phyloP scores from a whole-genome alignment of 1,140 invertebrate species.

The Paraescarpia echinospica region DNA sequence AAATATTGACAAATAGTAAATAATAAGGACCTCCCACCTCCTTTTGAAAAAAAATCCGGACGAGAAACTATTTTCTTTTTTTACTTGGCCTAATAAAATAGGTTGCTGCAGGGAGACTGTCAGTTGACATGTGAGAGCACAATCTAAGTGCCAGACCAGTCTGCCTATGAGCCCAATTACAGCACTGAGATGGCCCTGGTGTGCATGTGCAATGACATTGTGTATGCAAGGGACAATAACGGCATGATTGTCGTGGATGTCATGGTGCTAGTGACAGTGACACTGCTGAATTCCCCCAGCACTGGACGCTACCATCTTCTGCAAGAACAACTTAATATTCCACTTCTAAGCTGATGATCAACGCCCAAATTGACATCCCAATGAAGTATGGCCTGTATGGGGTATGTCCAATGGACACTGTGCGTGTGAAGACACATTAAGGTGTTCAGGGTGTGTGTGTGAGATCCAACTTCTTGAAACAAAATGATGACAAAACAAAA shows the following conservation, averaged over 20 bases:
- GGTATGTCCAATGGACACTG: no score
- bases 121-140: no score
- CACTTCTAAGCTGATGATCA: neutral
- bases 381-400: no score
- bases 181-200: neutral
- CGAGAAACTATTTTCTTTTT: no score
- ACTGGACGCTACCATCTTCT: neutral
- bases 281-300: neutral
- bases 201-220: neutral
- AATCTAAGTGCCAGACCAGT: neutral
- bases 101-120: neutral
- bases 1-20: no score
- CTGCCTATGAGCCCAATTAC: neutral
- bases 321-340: neutral
- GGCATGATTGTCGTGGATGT: neutral
- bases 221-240: neutral
- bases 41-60: no score
- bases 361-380: neutral
- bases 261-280: no score
- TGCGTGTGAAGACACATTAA: no score
- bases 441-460: no score
- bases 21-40: no score
- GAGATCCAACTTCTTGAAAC: neutral
- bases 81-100: no score
- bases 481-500: neutral